Conservation (phyloP, 1,140 invertebrate genomes). For the Fopius arisanus region DNA sequence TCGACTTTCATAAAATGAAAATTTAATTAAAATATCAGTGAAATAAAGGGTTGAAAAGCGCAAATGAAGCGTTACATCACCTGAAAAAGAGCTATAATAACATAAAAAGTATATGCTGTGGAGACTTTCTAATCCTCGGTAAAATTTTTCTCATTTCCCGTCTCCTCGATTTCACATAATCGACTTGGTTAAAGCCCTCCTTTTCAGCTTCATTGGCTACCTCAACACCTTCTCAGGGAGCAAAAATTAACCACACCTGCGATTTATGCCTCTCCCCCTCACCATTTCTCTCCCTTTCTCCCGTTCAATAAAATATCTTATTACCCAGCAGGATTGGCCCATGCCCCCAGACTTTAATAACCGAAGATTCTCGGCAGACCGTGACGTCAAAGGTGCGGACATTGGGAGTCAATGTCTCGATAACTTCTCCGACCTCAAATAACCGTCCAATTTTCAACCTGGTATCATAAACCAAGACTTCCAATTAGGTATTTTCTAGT, state of each 20-base stretch:
- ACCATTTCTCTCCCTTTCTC: neutral
- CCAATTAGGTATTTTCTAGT: neutral
- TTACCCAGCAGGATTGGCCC: slow-evolving; percentile 2
- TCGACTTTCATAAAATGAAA: too few relatives aligned
- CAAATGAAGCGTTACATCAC: neutral
- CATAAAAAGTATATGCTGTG: neutral
- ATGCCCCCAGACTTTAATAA: neutral
- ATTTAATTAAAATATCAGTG: too few relatives aligned
- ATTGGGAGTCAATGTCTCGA: slow-evolving; percentile 5
- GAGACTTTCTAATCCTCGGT: neutral
- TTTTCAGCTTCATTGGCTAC: slow-evolving; percentile 2
- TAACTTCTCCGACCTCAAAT: neutral
- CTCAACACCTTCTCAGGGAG: neutral
- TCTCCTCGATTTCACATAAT: neutral
- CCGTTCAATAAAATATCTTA: slow-evolving; percentile 12
- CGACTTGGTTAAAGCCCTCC: slow-evolving; percentile 3
- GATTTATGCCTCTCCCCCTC: neutral
- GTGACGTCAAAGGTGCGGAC: slow-evolving; percentile 8
- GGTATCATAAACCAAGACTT: neutral
- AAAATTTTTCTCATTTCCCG: slow-evolving; percentile 13
- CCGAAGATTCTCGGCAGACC: slow-evolving; percentile 7
- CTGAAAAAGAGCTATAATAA: neutral
- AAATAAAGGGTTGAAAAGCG: too few relatives aligned
- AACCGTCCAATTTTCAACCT: neutral
- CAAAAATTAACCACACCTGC: slow-evolving; percentile 13